Percentiles rank a stretch among this genome's conserved stretches.
Conservation (phyloP, 2,113 vertebrate genomes). For the Struthio camelus region DNA sequence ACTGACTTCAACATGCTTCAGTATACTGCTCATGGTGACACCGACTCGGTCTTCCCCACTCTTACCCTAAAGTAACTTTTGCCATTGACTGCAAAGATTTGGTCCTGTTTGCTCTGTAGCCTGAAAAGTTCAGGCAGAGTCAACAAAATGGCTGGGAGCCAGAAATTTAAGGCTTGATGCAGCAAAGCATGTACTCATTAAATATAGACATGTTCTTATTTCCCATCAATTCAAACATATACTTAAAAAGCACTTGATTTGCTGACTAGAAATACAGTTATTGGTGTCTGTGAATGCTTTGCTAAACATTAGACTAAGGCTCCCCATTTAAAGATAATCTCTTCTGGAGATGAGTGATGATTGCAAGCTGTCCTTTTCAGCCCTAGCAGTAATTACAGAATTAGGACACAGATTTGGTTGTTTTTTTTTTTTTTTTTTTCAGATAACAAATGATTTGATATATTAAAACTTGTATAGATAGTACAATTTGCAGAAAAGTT, state of each 20-base stretch:
- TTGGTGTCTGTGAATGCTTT: not conserved
- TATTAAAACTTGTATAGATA: not conserved
- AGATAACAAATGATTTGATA: not conserved
- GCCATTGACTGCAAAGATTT: not conserved
- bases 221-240: not conserved
- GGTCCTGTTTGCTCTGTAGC: not conserved
- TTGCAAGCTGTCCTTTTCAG: not conserved
- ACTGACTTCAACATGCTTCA: no score
- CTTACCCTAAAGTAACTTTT: not conserved
- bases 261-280: not conserved
- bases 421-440: not conserved
- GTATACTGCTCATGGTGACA: fast-evolving
- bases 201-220: not conserved
- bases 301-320: not conserved
- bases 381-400: not conserved
- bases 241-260: not conserved
- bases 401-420: not conserved
- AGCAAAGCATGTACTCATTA: not conserved
- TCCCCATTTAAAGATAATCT: not conserved
- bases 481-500: not conserved
- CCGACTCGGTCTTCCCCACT: not conserved
- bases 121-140: not conserved
- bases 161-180: not conserved
- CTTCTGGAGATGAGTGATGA: not conserved
- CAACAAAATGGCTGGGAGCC: not conserved